Evolutionary conservation across 2,888 invertebrate species (phyloP).

Genomic region (Augiades crinisus): DNA sequence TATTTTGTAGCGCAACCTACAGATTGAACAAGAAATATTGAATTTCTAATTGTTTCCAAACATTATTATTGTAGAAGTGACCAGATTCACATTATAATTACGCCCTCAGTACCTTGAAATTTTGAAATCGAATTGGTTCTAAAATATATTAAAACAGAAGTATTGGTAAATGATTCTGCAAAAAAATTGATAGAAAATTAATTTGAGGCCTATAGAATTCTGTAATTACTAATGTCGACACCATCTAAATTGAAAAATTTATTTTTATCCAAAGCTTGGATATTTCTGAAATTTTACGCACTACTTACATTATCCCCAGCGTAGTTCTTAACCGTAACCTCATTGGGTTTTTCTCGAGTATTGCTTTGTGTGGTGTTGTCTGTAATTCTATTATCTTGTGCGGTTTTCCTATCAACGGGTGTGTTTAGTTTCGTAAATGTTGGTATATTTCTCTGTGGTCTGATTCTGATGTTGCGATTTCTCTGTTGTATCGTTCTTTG

Average conservation of each 20-base stretch:
- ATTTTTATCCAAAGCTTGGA: neutral
- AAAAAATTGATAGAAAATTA: no score
- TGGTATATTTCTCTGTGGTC: conserved; percentile 45
- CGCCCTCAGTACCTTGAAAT: no score
- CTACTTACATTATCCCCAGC: conserved; percentile 23
- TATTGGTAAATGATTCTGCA: no score
- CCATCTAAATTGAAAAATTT: no score
- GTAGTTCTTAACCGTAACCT: conserved; percentile 25
- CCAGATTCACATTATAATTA: no score
- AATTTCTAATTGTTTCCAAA: no score
- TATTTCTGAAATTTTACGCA: neutral
- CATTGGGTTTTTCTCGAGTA: conserved; percentile 30
- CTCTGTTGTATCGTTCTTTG: conserved; percentile 36
- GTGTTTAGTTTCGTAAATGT: conserved; percentile 35
- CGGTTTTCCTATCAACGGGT: conserved; percentile 28
- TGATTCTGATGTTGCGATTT: conserved; percentile 46
- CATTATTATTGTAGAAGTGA: no score
- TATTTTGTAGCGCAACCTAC: neutral
- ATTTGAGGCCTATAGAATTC: no score
- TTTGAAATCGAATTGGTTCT: no score
- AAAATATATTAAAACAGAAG: no score
- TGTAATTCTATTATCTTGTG: conserved; percentile 36
- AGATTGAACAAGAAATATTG: neutral
- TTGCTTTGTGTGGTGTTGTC: conserved; percentile 38
- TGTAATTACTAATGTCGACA: no score